Evolutionary conservation across 2,888 invertebrate genomes (phyloP).

Genomic region (Lochmaea crataegi): DNA sequence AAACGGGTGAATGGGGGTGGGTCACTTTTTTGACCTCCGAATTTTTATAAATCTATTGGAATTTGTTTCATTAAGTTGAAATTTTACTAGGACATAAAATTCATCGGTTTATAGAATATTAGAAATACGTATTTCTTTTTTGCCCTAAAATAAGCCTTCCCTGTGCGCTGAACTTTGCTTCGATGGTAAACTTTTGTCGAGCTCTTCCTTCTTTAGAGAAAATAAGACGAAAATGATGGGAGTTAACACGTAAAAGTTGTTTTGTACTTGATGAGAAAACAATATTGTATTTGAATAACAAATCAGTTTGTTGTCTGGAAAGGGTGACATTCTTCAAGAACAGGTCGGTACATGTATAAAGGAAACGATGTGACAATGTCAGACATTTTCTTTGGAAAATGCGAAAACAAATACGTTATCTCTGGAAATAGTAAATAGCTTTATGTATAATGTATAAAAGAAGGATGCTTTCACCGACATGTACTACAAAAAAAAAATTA

Average conservation of each 20-base stretch:
- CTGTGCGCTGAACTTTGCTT: too few relatives aligned
- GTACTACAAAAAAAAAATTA: neutral
- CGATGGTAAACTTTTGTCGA: slow-evolving; percentile 27
- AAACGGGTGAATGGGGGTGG: too few relatives aligned
- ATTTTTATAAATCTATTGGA: too few relatives aligned
- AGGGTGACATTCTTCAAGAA: slow-evolving; percentile 20
- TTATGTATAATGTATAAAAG: slow-evolving; percentile 4
- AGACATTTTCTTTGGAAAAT: slow-evolving; percentile 14
- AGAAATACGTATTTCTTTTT: too few relatives aligned
- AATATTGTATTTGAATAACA: slow-evolving; percentile 43
- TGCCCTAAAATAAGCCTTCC: too few relatives aligned
- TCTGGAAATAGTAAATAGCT: slow-evolving; percentile 11
- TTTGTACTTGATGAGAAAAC: slow-evolving; percentile 39
- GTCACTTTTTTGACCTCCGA: too few relatives aligned
- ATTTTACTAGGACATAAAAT: too few relatives aligned
- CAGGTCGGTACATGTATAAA: slow-evolving; percentile 10
- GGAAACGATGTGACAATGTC: slow-evolving; percentile 17
- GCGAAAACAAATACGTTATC: slow-evolving; percentile 11
- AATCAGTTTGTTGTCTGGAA: slow-evolving; percentile 28
- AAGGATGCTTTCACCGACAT: neutral
- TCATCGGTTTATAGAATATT: too few relatives aligned
- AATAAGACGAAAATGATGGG: slow-evolving; percentile 14
- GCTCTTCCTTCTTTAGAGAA: slow-evolving; percentile 20
- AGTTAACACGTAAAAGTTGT: slow-evolving; percentile 38
- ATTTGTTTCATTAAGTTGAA: too few relatives aligned